These are phyloP conservation scores for Drosophila ambigua DNA, from an alignment of 1,140 invertebrate species.

Conservation along the genomic window DNA sequence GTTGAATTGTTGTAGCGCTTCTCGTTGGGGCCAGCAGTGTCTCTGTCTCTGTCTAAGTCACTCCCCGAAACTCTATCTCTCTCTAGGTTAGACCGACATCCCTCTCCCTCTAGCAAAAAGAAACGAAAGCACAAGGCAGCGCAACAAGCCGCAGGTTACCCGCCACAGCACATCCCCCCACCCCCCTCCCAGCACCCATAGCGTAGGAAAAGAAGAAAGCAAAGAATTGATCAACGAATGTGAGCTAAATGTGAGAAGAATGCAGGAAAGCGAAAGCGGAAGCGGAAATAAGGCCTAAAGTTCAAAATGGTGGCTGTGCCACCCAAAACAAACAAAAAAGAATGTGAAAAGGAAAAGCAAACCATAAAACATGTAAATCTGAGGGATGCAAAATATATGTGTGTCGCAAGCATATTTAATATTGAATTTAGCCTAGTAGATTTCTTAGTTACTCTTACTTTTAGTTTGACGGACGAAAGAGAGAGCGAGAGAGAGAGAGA, in stretches of 20 bases:
- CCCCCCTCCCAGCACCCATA: neutral
- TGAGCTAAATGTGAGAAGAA: slow-evolving; percentile 12
- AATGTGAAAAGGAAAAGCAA: slow-evolving; percentile 24
- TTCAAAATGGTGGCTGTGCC: slow-evolving; percentile 79
- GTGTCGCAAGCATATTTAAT: slow-evolving; percentile 20
- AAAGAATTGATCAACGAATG: slow-evolving; percentile 8
- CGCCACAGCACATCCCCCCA: neutral
- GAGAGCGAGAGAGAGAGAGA: too few species aligned
- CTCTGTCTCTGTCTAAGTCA: slow-evolving; percentile 27
- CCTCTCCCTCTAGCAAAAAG: slow-evolving; percentile 18
- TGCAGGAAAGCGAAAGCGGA: slow-evolving; percentile 18
- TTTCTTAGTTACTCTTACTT: slow-evolving; percentile 22
- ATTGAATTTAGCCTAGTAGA: slow-evolving; percentile 42
- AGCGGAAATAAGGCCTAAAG: slow-evolving; percentile 66
- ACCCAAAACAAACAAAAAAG: slow-evolving; percentile 49
- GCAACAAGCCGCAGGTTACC: neutral
- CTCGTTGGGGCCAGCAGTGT: slow-evolving; percentile 27
- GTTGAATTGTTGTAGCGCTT: slow-evolving; percentile 52
- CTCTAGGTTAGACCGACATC: neutral
- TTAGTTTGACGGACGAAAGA: neutral
- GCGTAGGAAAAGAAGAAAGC: neutral
- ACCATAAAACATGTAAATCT: slow-evolving; percentile 15
- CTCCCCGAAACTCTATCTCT: slow-evolving; percentile 1
- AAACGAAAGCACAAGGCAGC: slow-evolving; percentile 7
- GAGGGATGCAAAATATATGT: neutral